phyloP scores from a whole-genome alignment of 1,140 invertebrate genomes.

The Mya arenaria region DNA sequence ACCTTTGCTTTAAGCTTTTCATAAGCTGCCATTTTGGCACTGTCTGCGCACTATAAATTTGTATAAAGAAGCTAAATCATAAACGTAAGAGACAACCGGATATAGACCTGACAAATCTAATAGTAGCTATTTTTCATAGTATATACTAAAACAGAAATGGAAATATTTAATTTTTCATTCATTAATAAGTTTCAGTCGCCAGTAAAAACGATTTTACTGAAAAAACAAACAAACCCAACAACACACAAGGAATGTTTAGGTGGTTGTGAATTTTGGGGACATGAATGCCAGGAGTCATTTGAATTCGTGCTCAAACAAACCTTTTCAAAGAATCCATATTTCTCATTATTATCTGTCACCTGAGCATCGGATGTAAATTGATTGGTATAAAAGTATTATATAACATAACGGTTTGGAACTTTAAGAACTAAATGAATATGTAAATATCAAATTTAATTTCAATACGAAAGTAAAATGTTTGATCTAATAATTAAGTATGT shows the following conservation, averaged over 20 bases:
- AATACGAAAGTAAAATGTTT: too few species aligned
- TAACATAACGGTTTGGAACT: not conserved
- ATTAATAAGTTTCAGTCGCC: too few species aligned
- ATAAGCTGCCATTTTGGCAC: not conserved
- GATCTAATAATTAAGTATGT: too few species aligned
- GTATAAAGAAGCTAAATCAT: too few species aligned
- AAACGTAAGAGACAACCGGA: too few species aligned
- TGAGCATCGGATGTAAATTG: not conserved
- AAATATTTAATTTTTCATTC: too few species aligned
- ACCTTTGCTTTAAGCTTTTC: conserved; percentile 22
- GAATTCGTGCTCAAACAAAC: not conserved
- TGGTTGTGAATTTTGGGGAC: not conserved
- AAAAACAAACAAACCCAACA: not conserved
- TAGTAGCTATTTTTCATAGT: too few species aligned
- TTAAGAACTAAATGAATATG: not conserved
- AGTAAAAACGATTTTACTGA: too few species aligned
- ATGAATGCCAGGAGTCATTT: not conserved
- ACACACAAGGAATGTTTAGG: not conserved
- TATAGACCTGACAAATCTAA: too few species aligned
- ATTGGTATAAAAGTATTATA: not conserved
- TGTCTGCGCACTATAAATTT: not conserved
- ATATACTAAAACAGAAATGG: too few species aligned
- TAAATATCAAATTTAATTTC: too few species aligned
- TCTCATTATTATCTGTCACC: conserved; percentile 35
- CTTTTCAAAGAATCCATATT: conserved; percentile 47